These are phyloP conservation scores for Sarcophaga bullata DNA, from an alignment of 1,140 invertebrate genomes.

Conservation along the genomic window DNA sequence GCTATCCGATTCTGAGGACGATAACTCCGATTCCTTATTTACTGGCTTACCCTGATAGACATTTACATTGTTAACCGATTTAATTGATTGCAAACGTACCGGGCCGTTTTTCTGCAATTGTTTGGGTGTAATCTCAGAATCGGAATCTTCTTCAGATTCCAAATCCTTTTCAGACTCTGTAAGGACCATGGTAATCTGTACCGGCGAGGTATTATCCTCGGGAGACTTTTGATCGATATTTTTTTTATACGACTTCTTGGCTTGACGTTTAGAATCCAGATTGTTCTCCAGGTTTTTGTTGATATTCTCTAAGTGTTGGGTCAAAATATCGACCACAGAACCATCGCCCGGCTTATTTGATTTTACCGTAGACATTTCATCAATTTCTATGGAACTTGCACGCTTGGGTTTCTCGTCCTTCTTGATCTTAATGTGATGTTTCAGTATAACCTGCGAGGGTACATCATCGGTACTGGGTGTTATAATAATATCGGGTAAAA, in stretches of 20 bases:
- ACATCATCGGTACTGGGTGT: constrained; percentile 62
- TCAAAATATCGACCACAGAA: constrained; percentile 58
- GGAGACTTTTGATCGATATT: constrained; percentile 56
- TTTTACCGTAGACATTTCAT: constrained; percentile 49
- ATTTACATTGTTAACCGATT: constrained; percentile 68
- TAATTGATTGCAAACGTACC: constrained; percentile 64
- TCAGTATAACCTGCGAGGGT: constrained; percentile 59
- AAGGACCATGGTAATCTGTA: constrained; percentile 40
- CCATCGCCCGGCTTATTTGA: constrained; percentile 46
- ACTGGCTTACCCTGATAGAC: constrained; percentile 56
- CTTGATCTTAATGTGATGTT: constrained; percentile 59
- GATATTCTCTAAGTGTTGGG: constrained; percentile 54
- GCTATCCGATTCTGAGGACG: constrained; percentile 37
- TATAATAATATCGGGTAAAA: constrained; percentile 60
- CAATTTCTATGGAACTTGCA: constrained; percentile 58
- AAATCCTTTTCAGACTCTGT: constrained; percentile 47
- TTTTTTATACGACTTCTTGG: constrained; percentile 62
- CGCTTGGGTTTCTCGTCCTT: constrained; percentile 50
- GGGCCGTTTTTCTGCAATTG: constrained; percentile 42
- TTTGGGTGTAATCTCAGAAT: constrained; percentile 53
- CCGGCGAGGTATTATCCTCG: constrained; percentile 56
- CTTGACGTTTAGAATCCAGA: constrained; percentile 52
- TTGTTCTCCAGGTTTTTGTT: constrained; percentile 54
- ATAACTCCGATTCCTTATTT: constrained; percentile 44
- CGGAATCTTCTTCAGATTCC: constrained; percentile 47